Percentiles rank a stretch among this genome's conserved stretches.
Evolutionary conservation across 2,113 vertebrate genomes (phyloP).

Genomic region (Gopherus evgoodei): DNA sequence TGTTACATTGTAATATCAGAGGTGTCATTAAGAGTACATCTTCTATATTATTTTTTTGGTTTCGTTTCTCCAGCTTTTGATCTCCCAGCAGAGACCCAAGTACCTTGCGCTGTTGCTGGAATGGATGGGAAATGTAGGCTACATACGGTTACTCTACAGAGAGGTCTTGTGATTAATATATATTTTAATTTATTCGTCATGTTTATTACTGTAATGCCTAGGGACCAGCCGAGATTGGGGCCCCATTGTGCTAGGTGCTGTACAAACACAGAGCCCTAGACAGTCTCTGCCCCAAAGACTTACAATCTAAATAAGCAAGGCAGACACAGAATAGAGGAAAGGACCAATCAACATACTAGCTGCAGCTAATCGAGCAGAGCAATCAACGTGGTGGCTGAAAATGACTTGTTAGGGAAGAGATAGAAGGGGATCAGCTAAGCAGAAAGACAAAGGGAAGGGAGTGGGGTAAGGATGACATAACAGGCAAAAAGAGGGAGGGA

Average conservation of each 20-base stretch:
- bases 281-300: background rate
- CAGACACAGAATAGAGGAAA: background rate
- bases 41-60: background rate
- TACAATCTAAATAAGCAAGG: rapidly evolving
- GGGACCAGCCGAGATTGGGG: rapidly evolving
- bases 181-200: background rate
- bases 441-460: background rate
- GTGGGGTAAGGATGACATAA: background rate
- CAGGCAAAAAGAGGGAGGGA: background rate
- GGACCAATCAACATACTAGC: background rate
- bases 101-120: background rate
- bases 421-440: background rate
- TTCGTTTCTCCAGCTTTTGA: background rate
- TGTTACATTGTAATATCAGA: background rate
- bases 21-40: background rate
- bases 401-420: background rate
- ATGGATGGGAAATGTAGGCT: rapidly evolving
- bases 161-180: background rate
- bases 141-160: background rate
- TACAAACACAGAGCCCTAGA: background rate
- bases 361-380: background rate
- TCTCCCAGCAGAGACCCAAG: background rate
- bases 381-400: background rate
- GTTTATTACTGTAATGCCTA: background rate
- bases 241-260: background rate